A percentile compares a stretch with the other conserved stretches of the same genome.
Conservation (phyloP, 2,888 invertebrate genomes). For the Timema podura region DNA sequence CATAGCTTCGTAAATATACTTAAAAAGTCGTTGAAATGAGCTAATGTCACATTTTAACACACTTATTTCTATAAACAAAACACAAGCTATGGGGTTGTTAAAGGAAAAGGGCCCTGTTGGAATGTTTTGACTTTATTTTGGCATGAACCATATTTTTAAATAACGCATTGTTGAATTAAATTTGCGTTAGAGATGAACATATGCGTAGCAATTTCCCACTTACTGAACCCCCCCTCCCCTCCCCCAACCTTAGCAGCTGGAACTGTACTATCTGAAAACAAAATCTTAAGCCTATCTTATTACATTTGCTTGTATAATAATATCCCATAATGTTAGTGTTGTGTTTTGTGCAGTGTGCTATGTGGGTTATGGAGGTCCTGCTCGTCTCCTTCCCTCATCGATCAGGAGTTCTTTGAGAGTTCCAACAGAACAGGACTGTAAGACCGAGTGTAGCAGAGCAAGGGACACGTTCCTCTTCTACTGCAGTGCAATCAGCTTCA, state of each 20-base stretch:
- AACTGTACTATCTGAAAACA: background rate
- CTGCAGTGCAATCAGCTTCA: slow-evolving; percentile 74
- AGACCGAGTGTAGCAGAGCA: slow-evolving; percentile 59
- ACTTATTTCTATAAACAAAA: too few relatives aligned
- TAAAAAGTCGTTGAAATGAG: too few relatives aligned
- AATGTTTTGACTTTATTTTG: too few relatives aligned
- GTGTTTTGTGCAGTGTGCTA: slow-evolving; percentile 61
- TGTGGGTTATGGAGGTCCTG: slow-evolving; percentile 71
- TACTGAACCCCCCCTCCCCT: background rate
- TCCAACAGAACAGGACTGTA: slow-evolving; percentile 63
- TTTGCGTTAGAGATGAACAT: too few relatives aligned
- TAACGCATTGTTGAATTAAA: too few relatives aligned
- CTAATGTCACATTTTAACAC: too few relatives aligned
- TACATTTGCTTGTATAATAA: background rate
- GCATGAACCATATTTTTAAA: too few relatives aligned
- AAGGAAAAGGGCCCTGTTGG: too few relatives aligned
- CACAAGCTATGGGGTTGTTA: too few relatives aligned
- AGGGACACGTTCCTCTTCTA: slow-evolving; percentile 57
- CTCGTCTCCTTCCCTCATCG: slow-evolving; percentile 61
- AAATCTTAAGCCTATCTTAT: background rate
- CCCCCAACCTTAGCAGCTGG: background rate
- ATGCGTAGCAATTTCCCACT: too few relatives aligned
- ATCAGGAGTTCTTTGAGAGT: slow-evolving; percentile 62
- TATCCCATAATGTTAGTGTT: background rate
- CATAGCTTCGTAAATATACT: too few relatives aligned